phyloP scores from a whole-genome alignment of 2,888 invertebrate genomes.

The Drosophila mimica region DNA sequence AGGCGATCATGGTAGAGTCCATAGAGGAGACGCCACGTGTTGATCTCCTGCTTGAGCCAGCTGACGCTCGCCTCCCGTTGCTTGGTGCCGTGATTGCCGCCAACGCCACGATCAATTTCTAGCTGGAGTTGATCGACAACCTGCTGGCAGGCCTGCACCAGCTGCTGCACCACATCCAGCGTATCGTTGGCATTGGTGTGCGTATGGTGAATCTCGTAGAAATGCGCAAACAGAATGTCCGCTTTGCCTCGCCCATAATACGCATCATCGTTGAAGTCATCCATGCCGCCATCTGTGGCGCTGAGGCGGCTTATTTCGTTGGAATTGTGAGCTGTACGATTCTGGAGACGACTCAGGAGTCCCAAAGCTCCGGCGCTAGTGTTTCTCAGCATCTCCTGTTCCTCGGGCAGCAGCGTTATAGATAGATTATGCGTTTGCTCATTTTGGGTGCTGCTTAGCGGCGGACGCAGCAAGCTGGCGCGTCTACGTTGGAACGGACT shows the following conservation, averaged over 20 bases:
- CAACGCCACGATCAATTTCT: slow-evolving; percentile 58
- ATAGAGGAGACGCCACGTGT: slow-evolving; percentile 94
- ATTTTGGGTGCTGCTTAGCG: slow-evolving; percentile 39
- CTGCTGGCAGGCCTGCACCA: slow-evolving; percentile 75
- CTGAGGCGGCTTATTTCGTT: slow-evolving; percentile 50
- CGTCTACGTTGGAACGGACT: slow-evolving; percentile 58
- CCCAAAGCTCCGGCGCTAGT: slow-evolving; percentile 49
- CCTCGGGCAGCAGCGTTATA: slow-evolving; percentile 73
- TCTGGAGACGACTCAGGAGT: slow-evolving; percentile 32
- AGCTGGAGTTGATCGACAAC: slow-evolving; percentile 77
- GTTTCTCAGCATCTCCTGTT: slow-evolving; percentile 55
- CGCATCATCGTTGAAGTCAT: slow-evolving; percentile 35
- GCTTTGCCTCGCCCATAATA: slow-evolving; percentile 74
- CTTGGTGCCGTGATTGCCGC: slow-evolving; percentile 41
- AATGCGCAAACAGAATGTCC: slow-evolving; percentile 81
- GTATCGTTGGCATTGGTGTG: slow-evolving; percentile 79
- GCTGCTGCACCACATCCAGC: slow-evolving; percentile 80
- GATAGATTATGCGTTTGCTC: slow-evolving; percentile 55
- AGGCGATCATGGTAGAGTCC: slow-evolving; percentile 93
- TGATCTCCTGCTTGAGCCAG: slow-evolving; percentile 92
- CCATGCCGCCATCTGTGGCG: slow-evolving; percentile 24
- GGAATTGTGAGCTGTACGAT: slow-evolving; percentile 28
- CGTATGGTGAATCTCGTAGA: slow-evolving; percentile 83
- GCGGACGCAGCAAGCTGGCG: slow-evolving; percentile 49
- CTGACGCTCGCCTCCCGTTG: slow-evolving; percentile 57